Evolutionary conservation across 2,113 vertebrate species (phyloP).

Genomic region (Nettapus auritus): DNA sequence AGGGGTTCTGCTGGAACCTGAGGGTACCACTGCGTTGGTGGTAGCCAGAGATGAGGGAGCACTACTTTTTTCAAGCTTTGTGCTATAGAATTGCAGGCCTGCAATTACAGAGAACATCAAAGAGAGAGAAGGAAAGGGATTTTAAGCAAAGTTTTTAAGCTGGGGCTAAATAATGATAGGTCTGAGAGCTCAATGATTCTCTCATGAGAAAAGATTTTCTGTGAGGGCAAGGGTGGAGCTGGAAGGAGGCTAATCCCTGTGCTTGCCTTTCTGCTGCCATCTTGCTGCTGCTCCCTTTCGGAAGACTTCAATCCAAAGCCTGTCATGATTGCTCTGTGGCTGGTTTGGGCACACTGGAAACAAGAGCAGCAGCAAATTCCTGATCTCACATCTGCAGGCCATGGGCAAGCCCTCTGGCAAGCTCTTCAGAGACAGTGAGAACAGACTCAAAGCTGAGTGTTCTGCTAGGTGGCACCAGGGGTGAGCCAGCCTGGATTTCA

Average conservation of each 20-base stretch:
- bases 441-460: not conserved
- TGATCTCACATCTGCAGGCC: not conserved
- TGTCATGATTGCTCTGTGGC: not conserved
- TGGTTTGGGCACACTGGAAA: not conserved
- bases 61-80: not conserved
- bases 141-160: constrained; percentile 24
- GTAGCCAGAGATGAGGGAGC: not conserved
- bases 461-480: not conserved
- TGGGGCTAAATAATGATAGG: constrained; percentile 11
- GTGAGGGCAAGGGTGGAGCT: not conserved
- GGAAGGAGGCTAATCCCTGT: not conserved
- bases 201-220: not conserved
- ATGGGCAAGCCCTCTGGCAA: not conserved
- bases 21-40: not conserved
- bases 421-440: not conserved
- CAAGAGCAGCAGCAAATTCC: not conserved
- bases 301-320: not conserved
- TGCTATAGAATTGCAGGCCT: not conserved
- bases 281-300: not conserved
- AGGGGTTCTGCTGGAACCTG: not conserved
- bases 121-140: not conserved
- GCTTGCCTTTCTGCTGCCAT: not conserved
- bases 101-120: constrained; percentile 11
- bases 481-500: not conserved
- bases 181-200: not conserved